Percentiles rank a stretch among this genome's conserved stretches.
Evolutionary conservation across 2,888 invertebrate species (phyloP).

Genomic region (Cryptocephalus moraei): DNA sequence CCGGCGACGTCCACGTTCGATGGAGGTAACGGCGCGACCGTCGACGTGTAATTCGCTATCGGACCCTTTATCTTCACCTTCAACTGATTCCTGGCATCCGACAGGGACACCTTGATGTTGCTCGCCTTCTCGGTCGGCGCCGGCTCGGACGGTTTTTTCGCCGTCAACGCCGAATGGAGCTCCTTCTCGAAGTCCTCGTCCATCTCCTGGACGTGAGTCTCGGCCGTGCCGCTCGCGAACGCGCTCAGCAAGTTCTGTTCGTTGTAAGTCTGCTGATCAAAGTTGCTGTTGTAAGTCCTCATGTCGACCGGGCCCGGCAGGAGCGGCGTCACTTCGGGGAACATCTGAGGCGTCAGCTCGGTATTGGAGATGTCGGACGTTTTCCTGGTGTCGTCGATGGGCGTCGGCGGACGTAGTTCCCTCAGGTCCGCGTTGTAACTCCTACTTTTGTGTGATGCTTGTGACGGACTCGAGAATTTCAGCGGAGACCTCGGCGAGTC

Average conservation of each 20-base stretch:
- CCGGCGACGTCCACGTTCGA: constrained; percentile 42
- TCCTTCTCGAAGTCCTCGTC: constrained; percentile 74
- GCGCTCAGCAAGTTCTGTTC: constrained; percentile 56
- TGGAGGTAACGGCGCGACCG: constrained; percentile 47
- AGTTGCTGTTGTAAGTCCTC: constrained; percentile 69
- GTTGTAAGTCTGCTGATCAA: constrained; percentile 48
- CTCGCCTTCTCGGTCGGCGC: constrained; percentile 39
- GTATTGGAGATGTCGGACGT: constrained; percentile 21
- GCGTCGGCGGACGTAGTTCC: constrained; percentile 42
- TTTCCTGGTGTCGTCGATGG: constrained; percentile 32
- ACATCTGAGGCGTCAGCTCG: constrained; percentile 34
- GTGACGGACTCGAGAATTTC: constrained; percentile 44
- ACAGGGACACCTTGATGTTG: constrained; percentile 61
- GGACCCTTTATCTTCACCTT: constrained; percentile 89
- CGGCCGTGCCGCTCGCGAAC: constrained; percentile 58
- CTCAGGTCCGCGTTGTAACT: constrained; percentile 37
- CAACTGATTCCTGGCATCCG: constrained; percentile 74
- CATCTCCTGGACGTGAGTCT: constrained; percentile 57
- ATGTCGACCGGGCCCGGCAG: constrained; percentile 83
- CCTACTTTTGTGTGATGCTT: constrained; percentile 22
- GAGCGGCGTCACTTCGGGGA: constrained; percentile 57
- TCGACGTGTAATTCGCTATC: constrained; percentile 63
- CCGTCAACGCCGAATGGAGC: constrained; percentile 56
- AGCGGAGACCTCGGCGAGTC: constrained; percentile 48
- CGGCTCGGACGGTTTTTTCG: constrained; percentile 41